Evolutionary conservation across 2,113 vertebrate genomes (phyloP).

Genomic region (Silurus meridionalis): DNA sequence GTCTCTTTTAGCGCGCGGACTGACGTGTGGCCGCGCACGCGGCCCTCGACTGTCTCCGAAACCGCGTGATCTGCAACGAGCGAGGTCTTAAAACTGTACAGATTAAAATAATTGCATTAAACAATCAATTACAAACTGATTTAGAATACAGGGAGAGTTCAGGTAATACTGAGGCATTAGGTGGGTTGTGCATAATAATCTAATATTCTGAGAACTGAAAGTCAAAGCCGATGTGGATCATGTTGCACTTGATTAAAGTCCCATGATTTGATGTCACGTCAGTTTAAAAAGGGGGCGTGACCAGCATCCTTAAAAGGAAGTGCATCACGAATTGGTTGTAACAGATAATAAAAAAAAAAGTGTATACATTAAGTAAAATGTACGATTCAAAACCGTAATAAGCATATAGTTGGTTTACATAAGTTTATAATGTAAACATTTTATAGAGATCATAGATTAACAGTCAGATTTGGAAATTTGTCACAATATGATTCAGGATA

Average conservation of each 20-base stretch:
- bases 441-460: not conserved
- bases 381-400: not conserved
- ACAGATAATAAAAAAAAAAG: too few relatives aligned
- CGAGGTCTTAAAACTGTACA: not conserved
- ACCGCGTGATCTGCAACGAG: not conserved
- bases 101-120: not conserved
- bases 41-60: not conserved
- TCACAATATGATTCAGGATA: not conserved
- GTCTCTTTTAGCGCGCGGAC: constrained; percentile 74
- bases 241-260: not conserved
- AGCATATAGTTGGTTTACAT: not conserved
- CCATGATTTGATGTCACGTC: not conserved
- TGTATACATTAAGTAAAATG: too few relatives aligned
- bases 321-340: too few relatives aligned
- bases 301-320: not conserved
- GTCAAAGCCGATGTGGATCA: not conserved
- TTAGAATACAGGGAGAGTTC: not conserved
- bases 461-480: not conserved
- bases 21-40: constrained; percentile 76
- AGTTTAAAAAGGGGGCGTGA: not conserved
- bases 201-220: not conserved
- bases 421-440: not conserved
- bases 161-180: not conserved
- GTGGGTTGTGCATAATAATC: not conserved
- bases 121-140: not conserved